Evolutionary conservation across 1,140 invertebrate genomes (phyloP), one percentile per base, ranked within the genome.

Genomic region (Bathynomus jamesi): DNA sequence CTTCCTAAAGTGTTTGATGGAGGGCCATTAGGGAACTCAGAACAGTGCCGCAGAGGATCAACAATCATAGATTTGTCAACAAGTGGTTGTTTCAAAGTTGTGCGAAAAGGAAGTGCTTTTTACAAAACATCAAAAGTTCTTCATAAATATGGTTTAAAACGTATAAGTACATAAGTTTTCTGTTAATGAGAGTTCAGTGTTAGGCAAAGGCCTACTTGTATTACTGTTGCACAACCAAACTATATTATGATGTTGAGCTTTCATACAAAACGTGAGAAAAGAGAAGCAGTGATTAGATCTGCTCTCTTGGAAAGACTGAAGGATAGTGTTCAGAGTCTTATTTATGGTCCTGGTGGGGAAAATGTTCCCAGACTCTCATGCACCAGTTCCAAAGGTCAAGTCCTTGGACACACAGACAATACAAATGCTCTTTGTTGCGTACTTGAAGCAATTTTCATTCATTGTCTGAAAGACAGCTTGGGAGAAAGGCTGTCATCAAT

Each of bases 1-100:
- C 81, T 98, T 11, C 89, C 87, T 21, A 87, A 87, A 7, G 87
- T 98, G 28, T 93, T 95, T 85, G 90, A 98, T 86, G 89, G 83
- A 28, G 91, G 92, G 4, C 79, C 82, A 46, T 81, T 92, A 21
- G 86, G 86, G 61, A 84, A 86, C 17, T 79, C 78, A 65, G 78
- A 78, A 32, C 80, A 82, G 69, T 80, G 82, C 29, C 84, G 93
- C 75, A 82, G 85, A 21, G 96, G 95, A 1, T 98, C 96, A 0
- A 98, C 96, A 8, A 90, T 98, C 28, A 86, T 98, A 65, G 95
- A 98, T 84, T 84, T 99, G 67, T 90, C 90, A 13, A 79, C 83
- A 46, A 77, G 82, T 29, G 90, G 90, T 2, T 79, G 79, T 75
- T 99, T 87, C 83, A 85, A 84, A 76, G 87, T 98, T 68, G 87